Evolutionary conservation across 2,888 invertebrate species (phyloP).

Genomic region (Metellina segmentata): DNA sequence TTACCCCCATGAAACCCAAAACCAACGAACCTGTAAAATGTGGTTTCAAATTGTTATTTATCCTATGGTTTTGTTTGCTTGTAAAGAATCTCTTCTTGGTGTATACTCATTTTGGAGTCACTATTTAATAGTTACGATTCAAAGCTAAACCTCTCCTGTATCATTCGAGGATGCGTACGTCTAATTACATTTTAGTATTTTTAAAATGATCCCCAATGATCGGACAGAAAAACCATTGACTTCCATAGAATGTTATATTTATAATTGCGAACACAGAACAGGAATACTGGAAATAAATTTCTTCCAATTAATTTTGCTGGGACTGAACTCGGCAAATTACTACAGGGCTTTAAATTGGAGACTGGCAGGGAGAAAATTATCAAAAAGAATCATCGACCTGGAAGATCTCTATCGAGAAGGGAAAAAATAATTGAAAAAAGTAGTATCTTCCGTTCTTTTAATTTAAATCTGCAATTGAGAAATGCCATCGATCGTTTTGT

Average conservation of each 20-base stretch:
- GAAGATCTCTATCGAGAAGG: conserved; percentile 16
- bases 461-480: not conserved
- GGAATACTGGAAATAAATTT: conserved; percentile 21
- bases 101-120: too few species aligned
- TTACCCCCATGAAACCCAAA: too few species aligned
- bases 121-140: too few species aligned
- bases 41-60: too few species aligned
- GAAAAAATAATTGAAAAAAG: not conserved
- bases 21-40: too few species aligned
- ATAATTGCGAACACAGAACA: conserved; percentile 32
- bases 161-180: not conserved
- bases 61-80: too few species aligned
- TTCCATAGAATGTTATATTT: not conserved
- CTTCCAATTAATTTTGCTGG: conserved; percentile 34
- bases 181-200: conserved; percentile 9
- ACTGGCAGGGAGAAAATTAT: conserved; percentile 8
- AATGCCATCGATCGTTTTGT: not conserved
- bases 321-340: conserved; percentile 7
- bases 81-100: too few species aligned
- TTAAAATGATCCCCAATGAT: conserved; percentile 4
- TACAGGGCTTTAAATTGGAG: conserved; percentile 23
- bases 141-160: not conserved
- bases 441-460: not conserved
- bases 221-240: not conserved
- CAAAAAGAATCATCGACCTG: conserved; percentile 33